These are phyloP conservation scores for Cephus nigrinus DNA, from an alignment of 2,888 invertebrate species.

Conservation along the genomic window DNA sequence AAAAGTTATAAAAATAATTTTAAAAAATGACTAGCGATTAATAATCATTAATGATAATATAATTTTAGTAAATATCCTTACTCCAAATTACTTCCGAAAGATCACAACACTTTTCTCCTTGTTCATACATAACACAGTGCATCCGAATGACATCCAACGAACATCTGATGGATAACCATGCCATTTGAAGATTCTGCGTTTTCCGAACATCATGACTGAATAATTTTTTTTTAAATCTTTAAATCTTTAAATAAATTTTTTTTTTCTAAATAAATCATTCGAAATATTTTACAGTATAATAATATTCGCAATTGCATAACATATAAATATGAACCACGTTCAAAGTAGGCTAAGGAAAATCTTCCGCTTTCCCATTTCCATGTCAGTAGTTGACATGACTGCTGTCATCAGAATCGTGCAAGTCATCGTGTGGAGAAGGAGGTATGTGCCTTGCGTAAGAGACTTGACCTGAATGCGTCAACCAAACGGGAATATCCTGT, in stretches of 20 bases:
- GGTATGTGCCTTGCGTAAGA: not conserved
- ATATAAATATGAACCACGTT: no score
- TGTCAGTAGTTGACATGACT: not conserved
- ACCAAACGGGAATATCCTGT: not conserved
- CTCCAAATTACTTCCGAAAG: no score
- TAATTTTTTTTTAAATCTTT: not conserved
- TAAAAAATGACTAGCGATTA: no score
- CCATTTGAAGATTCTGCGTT: not conserved
- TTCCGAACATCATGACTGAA: not conserved
- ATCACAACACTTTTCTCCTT: no score
- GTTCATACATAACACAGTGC: no score
- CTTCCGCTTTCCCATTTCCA: not conserved
- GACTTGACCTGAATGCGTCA: not conserved
- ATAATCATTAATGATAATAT: no score
- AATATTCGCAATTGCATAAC: no score
- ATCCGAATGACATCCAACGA: not conserved
- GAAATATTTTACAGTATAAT: not conserved
- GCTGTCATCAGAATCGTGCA: not conserved
- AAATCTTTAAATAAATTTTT: not conserved
- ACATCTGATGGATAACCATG: not conserved
- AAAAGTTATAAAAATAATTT: no score
- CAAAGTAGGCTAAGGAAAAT: not conserved
- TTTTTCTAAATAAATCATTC: not conserved
- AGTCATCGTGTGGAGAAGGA: not conserved
- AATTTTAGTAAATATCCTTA: no score